Base-by-base conservation (phyloP, 2,888 invertebrate species). In the Eupeodes latifasciatus region DNA sequence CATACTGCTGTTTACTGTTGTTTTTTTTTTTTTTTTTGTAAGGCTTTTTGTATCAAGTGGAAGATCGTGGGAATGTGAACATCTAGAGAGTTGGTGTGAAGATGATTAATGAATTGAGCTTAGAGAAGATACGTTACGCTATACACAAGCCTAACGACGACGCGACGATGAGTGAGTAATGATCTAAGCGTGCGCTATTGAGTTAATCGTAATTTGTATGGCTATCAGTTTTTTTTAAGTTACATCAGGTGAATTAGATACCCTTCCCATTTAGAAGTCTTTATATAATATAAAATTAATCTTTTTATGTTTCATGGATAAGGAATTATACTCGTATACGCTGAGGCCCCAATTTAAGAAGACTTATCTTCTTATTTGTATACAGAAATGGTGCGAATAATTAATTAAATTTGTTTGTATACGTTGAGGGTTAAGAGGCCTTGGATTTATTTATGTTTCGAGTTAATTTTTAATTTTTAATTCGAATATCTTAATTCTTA, bases 11-110 rank as follows among this genome's bases (percentile, higher is more conserved):
- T 59, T 59, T 59, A 71, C 55, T 74, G 69, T 47, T 53, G 19
- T 4, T 49, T 16, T 53, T 76, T 67, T 44, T 81, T 53, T 77
- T 64, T 57, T 79, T 76, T 7, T 75, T 53, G 40, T 34, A 36
- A 36, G 34, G n/a, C 34, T 82, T 78, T 67, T 55, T 75, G 34
- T 51, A 40, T 9, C 19, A 80, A 84, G 72, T 77, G 55, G 62
- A 66, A 62, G 87, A 87, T 81, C 87, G 87, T 87, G 87, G 87
- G 87, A 87, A 87, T 67, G 66, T 75, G 72, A 36, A 53, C 53
- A 40, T 7, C 40, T 6, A 9, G 6, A 67, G 57, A 77, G 64
- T 66, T 83, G 72, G 87, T 80, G 83, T 77, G 80, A 87, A 77
- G 87, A 84, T 87, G 87, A 87, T 87, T 87, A 77, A 87, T 80